phyloP scores from a whole-genome alignment of 37 sponge, comb jelly and placozoan genomes.

The Ianthella basta region DNA sequence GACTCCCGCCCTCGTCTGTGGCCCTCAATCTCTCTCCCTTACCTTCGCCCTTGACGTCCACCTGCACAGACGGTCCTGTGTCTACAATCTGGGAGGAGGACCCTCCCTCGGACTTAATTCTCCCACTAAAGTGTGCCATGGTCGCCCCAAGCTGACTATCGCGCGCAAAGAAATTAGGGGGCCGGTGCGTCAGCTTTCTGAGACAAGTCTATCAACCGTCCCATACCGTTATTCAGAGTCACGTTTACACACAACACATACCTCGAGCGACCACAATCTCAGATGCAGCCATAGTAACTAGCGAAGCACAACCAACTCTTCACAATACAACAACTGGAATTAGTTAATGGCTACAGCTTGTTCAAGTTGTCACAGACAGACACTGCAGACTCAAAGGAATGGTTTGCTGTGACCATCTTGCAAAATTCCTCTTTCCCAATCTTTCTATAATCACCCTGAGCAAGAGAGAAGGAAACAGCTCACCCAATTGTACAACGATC shows the following conservation, averaged over 20 bases:
- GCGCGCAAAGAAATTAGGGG: no score
- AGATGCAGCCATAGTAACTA: no score
- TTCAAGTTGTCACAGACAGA: not conserved
- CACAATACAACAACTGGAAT: no score
- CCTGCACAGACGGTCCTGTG: not conserved
- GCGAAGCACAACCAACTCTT: no score
- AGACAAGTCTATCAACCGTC: no score
- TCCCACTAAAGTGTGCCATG: constrained; percentile 11
- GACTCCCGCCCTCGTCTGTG: no score
- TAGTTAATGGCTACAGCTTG: not conserved
- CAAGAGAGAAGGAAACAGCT: not conserved
- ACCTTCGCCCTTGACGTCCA: not conserved
- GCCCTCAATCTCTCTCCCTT: not conserved
- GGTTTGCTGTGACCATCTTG: not conserved
- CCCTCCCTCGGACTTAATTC: not conserved
- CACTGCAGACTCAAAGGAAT: not conserved
- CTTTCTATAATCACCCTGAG: not conserved
- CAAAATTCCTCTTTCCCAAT: not conserved
- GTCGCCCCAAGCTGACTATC: no score
- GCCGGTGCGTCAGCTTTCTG: no score
- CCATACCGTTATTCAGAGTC: no score
- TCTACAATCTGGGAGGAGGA: not conserved
- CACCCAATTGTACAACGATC: not conserved
- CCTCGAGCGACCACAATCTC: no score
- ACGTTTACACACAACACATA: no score